A percentile compares a stretch with the other conserved stretches of the same genome.
These are phyloP conservation scores for Valencia hispanica DNA, from an alignment of 2,797 vertebrate genomes.

Conservation along the genomic window DNA sequence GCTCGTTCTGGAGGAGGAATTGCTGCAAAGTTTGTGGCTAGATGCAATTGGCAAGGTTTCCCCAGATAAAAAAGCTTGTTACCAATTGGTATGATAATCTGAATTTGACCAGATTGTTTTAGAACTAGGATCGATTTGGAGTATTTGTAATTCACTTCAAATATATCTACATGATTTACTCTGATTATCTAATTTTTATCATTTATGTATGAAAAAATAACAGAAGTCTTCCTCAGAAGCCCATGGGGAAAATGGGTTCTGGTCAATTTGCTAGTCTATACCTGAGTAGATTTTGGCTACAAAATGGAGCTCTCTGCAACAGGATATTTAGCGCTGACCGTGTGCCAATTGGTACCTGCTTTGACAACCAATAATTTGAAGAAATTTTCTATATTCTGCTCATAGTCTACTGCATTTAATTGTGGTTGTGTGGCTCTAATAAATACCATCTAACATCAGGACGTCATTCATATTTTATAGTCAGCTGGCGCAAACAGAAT, in stretches of 20 bases:
- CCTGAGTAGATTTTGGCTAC: background rate
- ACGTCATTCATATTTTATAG: background rate
- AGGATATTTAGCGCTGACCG: background rate
- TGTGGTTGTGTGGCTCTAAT: background rate
- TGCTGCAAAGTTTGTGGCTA: too few species aligned
- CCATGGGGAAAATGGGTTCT: background rate
- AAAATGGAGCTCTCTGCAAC: background rate
- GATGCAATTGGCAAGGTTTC: too few species aligned
- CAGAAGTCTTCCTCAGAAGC: background rate
- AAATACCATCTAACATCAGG: background rate
- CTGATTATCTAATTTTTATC: background rate
- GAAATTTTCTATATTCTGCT: background rate
- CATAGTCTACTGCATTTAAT: background rate
- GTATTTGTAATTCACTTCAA: too few species aligned
- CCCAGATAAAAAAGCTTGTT: too few species aligned
- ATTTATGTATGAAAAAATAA: background rate
- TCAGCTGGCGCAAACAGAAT: background rate
- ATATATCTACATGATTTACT: background rate
- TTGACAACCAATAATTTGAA: background rate
- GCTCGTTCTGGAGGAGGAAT: too few species aligned
- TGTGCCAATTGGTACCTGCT: background rate
- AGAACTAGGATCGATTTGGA: too few species aligned
- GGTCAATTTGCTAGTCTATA: background rate
- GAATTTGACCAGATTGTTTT: too few species aligned
- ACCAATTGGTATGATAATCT: too few species aligned